These are phyloP conservation scores for Andrena hattorfiana DNA, from an alignment of 2,888 invertebrate species.

Conservation along the genomic window DNA sequence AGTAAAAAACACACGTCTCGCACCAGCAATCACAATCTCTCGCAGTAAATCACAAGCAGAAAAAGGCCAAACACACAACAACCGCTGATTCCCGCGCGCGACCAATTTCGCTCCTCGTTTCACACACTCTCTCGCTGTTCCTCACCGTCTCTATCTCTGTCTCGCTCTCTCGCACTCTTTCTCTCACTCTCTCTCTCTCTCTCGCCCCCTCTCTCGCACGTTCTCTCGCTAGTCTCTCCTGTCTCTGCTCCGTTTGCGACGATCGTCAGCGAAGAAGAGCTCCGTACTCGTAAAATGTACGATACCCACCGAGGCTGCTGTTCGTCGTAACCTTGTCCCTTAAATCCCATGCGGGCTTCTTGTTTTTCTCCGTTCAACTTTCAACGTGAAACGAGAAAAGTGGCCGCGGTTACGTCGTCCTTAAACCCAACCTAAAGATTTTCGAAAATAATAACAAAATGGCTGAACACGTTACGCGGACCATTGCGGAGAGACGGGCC, in stretches of 20 bases:
- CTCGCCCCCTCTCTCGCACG: slow-evolving; percentile 59
- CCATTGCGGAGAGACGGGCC: slow-evolving; percentile 77
- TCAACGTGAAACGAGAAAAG: slow-evolving; percentile 53
- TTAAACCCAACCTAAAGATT: slow-evolving; percentile 81
- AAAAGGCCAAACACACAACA: slow-evolving; percentile 81
- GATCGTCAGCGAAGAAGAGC: slow-evolving; percentile 66
- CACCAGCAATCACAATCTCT: slow-evolving; percentile 73
- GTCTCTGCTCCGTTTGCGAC: slow-evolving; percentile 63
- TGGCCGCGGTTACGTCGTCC: slow-evolving; percentile 68
- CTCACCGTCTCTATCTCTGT: slow-evolving; percentile 56
- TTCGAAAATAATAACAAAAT: slow-evolving; percentile 85
- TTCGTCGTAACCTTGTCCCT: slow-evolving; percentile 70
- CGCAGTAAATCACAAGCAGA: slow-evolving; percentile 76
- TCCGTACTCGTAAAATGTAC: slow-evolving; percentile 49
- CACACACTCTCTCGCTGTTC: slow-evolving; percentile 75
- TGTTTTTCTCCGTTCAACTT: slow-evolving; percentile 45
- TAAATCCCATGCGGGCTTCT: slow-evolving; percentile 76
- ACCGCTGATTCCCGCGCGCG: slow-evolving; percentile 83
- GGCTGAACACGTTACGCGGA: slow-evolving; percentile 79
- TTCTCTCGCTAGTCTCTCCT: slow-evolving; percentile 58
- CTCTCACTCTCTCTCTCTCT: slow-evolving; percentile 40
- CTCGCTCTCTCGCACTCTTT: slow-evolving; percentile 42
- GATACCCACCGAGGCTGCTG: slow-evolving; percentile 81
- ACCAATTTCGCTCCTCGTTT: slow-evolving; percentile 82
- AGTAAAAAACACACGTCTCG: slow-evolving; percentile 78